Evolutionary conservation across 1,140 invertebrate species (phyloP).

Genomic region (Zaprionus davidi): DNA sequence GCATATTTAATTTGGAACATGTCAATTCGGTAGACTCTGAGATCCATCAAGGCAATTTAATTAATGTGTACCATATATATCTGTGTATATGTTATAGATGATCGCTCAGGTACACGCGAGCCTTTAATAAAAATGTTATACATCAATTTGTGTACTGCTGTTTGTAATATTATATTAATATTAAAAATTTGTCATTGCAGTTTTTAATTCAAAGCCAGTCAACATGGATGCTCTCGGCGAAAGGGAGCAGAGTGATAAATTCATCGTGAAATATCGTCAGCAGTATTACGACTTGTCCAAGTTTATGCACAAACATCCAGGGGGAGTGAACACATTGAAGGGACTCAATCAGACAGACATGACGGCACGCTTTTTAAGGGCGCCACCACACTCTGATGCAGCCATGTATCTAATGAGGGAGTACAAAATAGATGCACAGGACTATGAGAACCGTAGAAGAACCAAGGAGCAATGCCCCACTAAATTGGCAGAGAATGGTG

Average conservation of each 20-base stretch:
- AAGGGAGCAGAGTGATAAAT: conserved; percentile 54
- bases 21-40: no score
- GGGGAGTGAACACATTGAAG: conserved; percentile 86
- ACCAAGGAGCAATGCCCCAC: not conserved
- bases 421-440: conserved; percentile 80
- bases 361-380: conserved; percentile 84
- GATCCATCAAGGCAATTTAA: no score
- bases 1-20: not conserved
- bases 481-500: conserved; percentile 36
- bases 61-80: no score
- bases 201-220: conserved; percentile 19
- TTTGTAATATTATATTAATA: conserved; percentile 1
- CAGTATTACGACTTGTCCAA: conserved; percentile 85
- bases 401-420: conserved; percentile 87
- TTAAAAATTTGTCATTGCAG: conserved; percentile 33
- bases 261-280: conserved; percentile 85
- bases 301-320: conserved; percentile 87
- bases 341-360: conserved; percentile 85
- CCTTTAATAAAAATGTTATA: conserved; percentile 41
- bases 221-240: conserved; percentile 45
- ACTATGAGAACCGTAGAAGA: conserved; percentile 19
- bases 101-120: not conserved
- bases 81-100: not conserved
- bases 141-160: conserved; percentile 21
- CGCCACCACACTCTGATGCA: conserved; percentile 86